Percentiles rank a stretch among this genome's conserved stretches.
Evolutionary conservation across 2,113 vertebrate genomes (phyloP).

Genomic region (Hyla sarda): DNA sequence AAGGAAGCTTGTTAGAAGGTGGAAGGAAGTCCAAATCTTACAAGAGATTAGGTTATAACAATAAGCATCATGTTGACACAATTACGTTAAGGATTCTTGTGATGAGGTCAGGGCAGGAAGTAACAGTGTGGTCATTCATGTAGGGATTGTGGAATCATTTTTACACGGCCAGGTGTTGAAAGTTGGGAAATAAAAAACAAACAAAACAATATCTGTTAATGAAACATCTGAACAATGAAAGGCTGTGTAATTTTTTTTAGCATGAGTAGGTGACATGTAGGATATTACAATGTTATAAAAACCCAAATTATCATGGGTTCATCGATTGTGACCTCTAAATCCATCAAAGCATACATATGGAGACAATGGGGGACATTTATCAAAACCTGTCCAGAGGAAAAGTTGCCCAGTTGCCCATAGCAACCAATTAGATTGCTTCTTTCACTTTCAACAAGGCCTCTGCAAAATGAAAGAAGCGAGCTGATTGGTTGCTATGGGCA

Average conservation of each 20-base stretch:
- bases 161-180: conserved; percentile 33
- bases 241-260: background rate
- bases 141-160: background rate
- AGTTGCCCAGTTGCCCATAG: no score
- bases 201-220: background rate
- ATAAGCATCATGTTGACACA: conserved; percentile 39
- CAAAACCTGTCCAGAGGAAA: no score
- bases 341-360: no score
- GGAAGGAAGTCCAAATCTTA: conserved; percentile 40
- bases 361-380: no score
- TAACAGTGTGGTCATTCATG: background rate
- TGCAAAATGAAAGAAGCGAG: no score
- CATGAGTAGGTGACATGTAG: no score
- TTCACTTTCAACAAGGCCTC: no score
- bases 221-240: background rate
- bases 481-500: no score
- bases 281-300: no score
- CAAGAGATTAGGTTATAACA: conserved; percentile 42
- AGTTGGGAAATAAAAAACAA: background rate
- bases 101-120: conserved; percentile 39
- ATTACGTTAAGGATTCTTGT: conserved; percentile 16
- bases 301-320: no score
- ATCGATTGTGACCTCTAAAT: no score
- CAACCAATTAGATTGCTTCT: no score
- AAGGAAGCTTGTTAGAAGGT: conserved; percentile 46